Conservation (phyloP, 2,888 invertebrate species). For the Trissonchulus latispiculum region DNA sequence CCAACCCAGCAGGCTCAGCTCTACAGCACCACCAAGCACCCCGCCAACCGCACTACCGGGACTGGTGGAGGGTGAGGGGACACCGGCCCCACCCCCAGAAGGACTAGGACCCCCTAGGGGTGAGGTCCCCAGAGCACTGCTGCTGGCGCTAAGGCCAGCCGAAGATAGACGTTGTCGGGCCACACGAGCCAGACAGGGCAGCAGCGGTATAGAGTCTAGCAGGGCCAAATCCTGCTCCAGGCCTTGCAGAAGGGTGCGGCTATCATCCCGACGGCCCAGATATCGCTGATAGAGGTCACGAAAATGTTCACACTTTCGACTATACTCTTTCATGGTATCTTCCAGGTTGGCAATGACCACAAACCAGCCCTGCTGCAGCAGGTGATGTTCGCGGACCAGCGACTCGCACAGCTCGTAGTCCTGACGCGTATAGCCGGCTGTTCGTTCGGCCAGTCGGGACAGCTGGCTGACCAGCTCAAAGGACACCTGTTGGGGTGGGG, state of each 20-base stretch:
- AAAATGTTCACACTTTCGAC: too few species aligned
- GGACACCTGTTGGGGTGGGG: background rate
- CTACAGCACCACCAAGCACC: background rate
- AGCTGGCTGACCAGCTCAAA: background rate
- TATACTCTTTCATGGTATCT: too few species aligned
- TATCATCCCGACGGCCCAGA: background rate
- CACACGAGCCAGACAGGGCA: background rate
- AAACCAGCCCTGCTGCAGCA: conserved; percentile 26
- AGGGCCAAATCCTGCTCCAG: conserved; percentile 18
- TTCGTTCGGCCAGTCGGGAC: background rate
- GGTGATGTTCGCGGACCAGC: conserved; percentile 25
- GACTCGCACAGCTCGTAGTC: background rate
- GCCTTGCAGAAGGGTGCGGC: background rate
- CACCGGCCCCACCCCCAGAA: too few species aligned
- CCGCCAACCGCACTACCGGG: background rate
- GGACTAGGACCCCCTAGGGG: background rate
- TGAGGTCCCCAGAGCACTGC: background rate
- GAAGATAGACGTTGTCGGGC: too few species aligned
- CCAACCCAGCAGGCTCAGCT: background rate
- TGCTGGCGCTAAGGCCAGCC: background rate
- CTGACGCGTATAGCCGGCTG: background rate
- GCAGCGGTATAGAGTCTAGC: conserved; percentile 15
- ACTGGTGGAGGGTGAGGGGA: background rate
- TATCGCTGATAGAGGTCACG: background rate
- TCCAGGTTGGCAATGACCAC: conserved; percentile 26